A percentile compares a stretch with the other conserved stretches of the same genome.
phyloP scores from a whole-genome alignment of 23 tunicate genomes.

The Oikopleura dioica region DNA sequence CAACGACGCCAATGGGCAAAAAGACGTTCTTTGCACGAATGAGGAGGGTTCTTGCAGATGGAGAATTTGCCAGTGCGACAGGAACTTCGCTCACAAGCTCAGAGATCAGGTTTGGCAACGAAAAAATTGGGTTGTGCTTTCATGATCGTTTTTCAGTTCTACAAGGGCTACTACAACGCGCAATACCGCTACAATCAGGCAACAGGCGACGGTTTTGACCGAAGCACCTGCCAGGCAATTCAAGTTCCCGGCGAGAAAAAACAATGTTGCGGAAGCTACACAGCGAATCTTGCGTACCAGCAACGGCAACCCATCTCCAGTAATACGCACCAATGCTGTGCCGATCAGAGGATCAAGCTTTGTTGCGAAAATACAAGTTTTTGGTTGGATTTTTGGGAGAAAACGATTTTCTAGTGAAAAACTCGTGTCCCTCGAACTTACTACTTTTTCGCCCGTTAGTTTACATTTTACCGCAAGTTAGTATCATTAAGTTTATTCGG shows the following conservation, averaged over 20 bases:
- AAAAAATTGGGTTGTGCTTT: neutral
- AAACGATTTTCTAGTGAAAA: no score
- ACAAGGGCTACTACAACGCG: neutral
- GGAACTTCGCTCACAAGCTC: neutral
- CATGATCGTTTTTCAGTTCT: neutral
- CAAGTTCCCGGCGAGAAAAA: neutral
- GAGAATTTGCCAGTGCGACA: neutral
- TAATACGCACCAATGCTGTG: neutral
- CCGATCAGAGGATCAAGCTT: neutral
- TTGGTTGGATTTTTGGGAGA: no score
- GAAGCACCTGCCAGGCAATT: neutral
- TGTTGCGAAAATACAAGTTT: no score
- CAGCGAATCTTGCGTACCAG: neutral
- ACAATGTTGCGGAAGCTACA: neutral
- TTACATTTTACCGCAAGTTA: no score
- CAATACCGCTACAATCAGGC: neutral
- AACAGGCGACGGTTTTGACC: neutral
- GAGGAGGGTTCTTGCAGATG: neutral
- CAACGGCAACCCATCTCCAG: neutral
- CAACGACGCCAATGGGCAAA: neutral
- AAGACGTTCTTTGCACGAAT: neutral
- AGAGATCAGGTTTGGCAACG: neutral
- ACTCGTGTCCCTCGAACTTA: no score
- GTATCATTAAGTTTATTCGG: no score
- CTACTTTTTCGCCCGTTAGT: no score